A percentile compares a stretch with the other conserved stretches of the same genome.
phyloP scores from a whole-genome alignment of 2,797 vertebrate species.

The Strix occidentalis region DNA sequence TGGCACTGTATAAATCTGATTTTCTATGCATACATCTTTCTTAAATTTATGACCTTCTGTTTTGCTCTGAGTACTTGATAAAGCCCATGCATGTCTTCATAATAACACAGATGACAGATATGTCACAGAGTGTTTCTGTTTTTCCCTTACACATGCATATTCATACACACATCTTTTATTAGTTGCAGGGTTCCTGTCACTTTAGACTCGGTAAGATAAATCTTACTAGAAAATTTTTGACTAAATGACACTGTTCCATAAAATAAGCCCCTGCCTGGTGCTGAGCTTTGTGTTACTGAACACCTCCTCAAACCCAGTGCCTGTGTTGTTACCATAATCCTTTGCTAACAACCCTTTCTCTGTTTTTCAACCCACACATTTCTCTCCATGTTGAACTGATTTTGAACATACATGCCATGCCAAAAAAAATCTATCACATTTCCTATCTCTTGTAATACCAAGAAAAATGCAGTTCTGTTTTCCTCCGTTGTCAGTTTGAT shows the following conservation, averaged over 20 bases:
- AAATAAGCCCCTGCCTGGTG: not conserved
- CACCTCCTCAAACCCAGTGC: not conserved
- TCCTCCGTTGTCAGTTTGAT: not conserved
- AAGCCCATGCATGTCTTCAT: not conserved
- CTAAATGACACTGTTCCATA: not conserved
- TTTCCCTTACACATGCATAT: not conserved
- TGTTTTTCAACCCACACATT: not conserved
- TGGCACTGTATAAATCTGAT: fast-evolving
- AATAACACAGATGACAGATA: not conserved
- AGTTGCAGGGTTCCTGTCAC: not conserved
- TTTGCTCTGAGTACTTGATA: not conserved
- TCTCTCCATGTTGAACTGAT: not conserved
- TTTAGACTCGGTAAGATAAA: not conserved
- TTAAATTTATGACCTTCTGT: not conserved
- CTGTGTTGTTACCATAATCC: not conserved
- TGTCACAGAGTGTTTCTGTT: not conserved
- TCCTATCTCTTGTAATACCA: not conserved
- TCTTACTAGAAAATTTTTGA: not conserved
- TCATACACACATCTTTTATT: not conserved
- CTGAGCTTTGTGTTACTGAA: not conserved
- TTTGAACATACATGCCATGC: not conserved
- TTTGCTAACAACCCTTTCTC: not conserved
- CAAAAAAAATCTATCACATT: not conserved
- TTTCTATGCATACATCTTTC: not conserved
- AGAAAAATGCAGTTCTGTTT: not conserved